phyloP scores from a whole-genome alignment of 2,797 vertebrate genomes.

The Potorous gilbertii region DNA sequence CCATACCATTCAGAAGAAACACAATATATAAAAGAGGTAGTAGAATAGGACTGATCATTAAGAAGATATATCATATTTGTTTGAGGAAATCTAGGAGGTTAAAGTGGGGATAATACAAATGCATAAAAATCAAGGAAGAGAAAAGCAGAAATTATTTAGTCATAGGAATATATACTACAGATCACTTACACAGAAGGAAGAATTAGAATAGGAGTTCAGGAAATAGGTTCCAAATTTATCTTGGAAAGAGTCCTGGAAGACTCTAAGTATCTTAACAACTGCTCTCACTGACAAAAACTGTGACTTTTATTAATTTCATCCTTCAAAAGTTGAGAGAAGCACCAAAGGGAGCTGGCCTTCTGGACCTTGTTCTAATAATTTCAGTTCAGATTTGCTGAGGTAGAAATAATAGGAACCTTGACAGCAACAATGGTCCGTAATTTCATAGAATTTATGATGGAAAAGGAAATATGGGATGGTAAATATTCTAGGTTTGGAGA shows the following conservation, averaged over 20 bases:
- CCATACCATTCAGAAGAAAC: neutral
- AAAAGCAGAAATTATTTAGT: neutral
- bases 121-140: neutral
- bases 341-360: neutral
- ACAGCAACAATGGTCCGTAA: accelerated
- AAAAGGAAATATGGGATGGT: neutral
- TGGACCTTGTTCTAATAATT: neutral
- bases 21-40: neutral
- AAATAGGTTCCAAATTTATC: neutral
- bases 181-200: neutral
- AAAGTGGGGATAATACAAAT: neutral
- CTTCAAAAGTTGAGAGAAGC: neutral
- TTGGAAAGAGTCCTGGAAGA: neutral
- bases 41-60: neutral
- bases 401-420: neutral
- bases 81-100: neutral
- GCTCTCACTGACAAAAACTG: neutral
- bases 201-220: neutral
- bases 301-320: neutral
- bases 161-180: neutral
- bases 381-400: neutral
- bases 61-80: neutral
- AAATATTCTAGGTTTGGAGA: neutral
- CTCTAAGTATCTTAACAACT: neutral
- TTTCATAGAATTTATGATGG: neutral